Evolutionary conservation across 2,113 vertebrate genomes (phyloP).

Genomic region (Leptobrachium leishanense): DNA sequence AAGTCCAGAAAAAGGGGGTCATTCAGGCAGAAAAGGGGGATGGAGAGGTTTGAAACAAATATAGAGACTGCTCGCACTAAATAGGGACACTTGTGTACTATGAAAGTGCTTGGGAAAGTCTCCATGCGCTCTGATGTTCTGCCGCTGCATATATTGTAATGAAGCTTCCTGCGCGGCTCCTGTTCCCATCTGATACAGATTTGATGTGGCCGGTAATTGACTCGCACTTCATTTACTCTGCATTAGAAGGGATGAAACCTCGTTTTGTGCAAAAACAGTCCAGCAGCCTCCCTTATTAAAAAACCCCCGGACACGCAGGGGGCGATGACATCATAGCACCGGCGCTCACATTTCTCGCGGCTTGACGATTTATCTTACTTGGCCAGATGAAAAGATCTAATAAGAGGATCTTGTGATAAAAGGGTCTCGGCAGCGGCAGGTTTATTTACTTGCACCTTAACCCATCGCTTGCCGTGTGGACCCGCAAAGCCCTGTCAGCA

Average conservation of each 20-base stretch:
- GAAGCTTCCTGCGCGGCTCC: too few relatives aligned
- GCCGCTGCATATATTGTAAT: too few relatives aligned
- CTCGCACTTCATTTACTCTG: constrained; percentile 40
- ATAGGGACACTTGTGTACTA: too few relatives aligned
- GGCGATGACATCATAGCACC: constrained; percentile 23
- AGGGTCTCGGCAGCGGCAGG: neutral
- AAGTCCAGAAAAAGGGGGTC: too few relatives aligned
- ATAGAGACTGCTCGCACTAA: too few relatives aligned
- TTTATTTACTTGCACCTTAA: neutral
- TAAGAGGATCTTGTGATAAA: constrained; percentile 15
- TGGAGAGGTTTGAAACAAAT: too few relatives aligned
- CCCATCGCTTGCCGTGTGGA: too few relatives aligned
- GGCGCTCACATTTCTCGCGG: constrained; percentile 5
- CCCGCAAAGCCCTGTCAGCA: too few relatives aligned
- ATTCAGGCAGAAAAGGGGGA: too few relatives aligned
- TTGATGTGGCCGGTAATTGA: constrained; percentile 36
- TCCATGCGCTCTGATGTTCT: too few relatives aligned
- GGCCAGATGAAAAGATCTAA: neutral
- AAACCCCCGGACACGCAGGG: constrained; percentile 4
- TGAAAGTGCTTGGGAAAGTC: too few relatives aligned
- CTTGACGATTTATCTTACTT: constrained; percentile 6
- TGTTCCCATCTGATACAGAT: constrained; percentile 40
- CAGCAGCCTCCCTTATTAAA: constrained; percentile 11
- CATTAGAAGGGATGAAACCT: constrained; percentile 35
- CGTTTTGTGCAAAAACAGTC: constrained; percentile 25